Conservation (phyloP, 2,888 invertebrate genomes). For the Sesia apiformis region DNA sequence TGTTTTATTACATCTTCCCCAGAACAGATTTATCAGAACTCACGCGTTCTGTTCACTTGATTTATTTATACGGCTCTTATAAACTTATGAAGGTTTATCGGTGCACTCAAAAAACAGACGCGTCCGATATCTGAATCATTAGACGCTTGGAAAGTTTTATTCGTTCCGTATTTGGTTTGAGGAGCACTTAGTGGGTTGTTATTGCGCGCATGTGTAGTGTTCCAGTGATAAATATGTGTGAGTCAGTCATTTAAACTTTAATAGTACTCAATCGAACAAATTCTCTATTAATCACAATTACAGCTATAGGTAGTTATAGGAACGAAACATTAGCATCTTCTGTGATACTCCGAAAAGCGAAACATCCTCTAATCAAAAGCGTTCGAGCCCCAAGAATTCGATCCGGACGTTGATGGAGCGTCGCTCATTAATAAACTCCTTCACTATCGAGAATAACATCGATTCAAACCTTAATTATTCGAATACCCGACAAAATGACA, state of each 20-base stretch:
- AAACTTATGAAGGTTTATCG: slow-evolving; percentile 45
- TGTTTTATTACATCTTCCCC: slow-evolving; percentile 39
- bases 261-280: not conserved
- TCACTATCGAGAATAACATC: slow-evolving; percentile 44
- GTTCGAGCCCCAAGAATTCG: slow-evolving; percentile 5
- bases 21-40: slow-evolving; percentile 33
- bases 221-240: slow-evolving; percentile 44
- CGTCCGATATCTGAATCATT: slow-evolving; percentile 45
- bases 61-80: slow-evolving; percentile 23
- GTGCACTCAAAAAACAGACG: slow-evolving; percentile 47
- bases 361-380: not conserved
- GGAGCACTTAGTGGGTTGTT: slow-evolving; percentile 35
- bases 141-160: slow-evolving; percentile 22
- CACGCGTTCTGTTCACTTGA: slow-evolving; percentile 11
- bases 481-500: slow-evolving; percentile 36
- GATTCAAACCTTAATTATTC: slow-evolving; percentile 51
- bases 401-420: slow-evolving; percentile 55
- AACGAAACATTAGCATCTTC: too few relatives aligned
- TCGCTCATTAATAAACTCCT: slow-evolving; percentile 51
- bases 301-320: too few relatives aligned
- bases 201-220: slow-evolving; percentile 45
- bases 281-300: not conserved
- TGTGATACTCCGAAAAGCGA: not conserved
- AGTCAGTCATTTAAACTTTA: slow-evolving; percentile 23
- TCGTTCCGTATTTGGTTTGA: slow-evolving; percentile 32